These are phyloP conservation scores for Fragum whitleyi DNA, from an alignment of 2,888 invertebrate genomes.

Conservation along the genomic window DNA sequence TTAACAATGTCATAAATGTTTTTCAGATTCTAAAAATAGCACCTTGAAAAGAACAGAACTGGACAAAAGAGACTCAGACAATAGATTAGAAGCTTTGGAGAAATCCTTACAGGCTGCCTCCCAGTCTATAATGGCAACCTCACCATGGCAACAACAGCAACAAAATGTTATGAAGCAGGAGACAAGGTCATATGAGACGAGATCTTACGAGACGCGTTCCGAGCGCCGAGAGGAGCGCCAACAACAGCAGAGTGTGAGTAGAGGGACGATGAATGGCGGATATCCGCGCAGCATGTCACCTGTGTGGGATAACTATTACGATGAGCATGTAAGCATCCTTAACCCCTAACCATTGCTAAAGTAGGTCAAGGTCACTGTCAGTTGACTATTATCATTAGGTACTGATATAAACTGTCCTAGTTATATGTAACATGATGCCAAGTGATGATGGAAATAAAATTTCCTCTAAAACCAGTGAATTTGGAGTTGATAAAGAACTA, in stretches of 20 bases:
- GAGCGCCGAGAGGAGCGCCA: slow-evolving; percentile 65
- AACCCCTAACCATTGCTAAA: slow-evolving; percentile 22
- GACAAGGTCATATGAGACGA: slow-evolving; percentile 63
- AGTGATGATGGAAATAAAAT: too few species aligned
- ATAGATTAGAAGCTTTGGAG: slow-evolving; percentile 76
- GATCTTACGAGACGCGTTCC: slow-evolving; percentile 63
- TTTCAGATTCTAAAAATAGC: slow-evolving; percentile 63
- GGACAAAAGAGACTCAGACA: slow-evolving; percentile 64
- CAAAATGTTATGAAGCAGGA: slow-evolving; percentile 57
- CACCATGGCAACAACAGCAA: slow-evolving; percentile 67
- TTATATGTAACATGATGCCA: too few species aligned
- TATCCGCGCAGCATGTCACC: slow-evolving; percentile 73
- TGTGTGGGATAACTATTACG: slow-evolving; percentile 69
- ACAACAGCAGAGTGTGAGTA: slow-evolving; percentile 71
- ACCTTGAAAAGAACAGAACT: slow-evolving; percentile 49
- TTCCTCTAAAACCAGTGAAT: too few species aligned
- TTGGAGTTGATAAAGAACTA: too few species aligned
- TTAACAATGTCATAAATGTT: not conserved
- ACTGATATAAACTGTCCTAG: too few species aligned
- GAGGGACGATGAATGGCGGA: slow-evolving; percentile 46
- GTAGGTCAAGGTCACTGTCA: slow-evolving; percentile 34
- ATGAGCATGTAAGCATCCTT: slow-evolving; percentile 65
- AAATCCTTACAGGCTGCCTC: slow-evolving; percentile 76
- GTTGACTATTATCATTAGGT: not conserved
- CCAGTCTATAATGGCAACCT: slow-evolving; percentile 72